Evolutionary conservation across 2,113 vertebrate species (phyloP), one percentile per base, ranked within the genome.

Genomic region (Nycticebus coucang): DNA sequence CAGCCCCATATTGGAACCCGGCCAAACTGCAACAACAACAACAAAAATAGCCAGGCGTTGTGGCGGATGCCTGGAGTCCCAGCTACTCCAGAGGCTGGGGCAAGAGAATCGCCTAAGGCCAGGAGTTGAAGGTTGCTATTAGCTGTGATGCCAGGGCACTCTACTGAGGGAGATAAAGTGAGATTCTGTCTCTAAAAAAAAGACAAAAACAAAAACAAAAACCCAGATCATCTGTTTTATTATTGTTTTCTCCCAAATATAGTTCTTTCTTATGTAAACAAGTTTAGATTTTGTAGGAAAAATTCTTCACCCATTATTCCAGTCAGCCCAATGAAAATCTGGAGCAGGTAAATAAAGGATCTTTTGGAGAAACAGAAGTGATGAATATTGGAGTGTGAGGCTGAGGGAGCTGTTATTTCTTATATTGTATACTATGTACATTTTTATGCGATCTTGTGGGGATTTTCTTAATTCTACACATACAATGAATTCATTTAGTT

Each of bases 241-340:
- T 75, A 21, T 35, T 91, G 11, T 55, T 91, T 94, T 80, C 60
- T 81, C 21, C 53, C 19, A 72, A 50, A 26, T 28, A 57, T 55
- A 94, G 24, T 59, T 96, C 15, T 78, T 87, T 91, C 68, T 92
- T 69, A 50, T 8, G 50, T 62, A 89, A 93, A 72, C 11, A 18
- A 83, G 22, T 64, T 91, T 69, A 59, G 50, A 62, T 78, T 69
- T 81, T 91, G 18, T 91, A 89, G 64, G 28, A 30, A 94, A 55
- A 89, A 71, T 68, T 78, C 55, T 77, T 22, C 4, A 87, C 26
- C 5, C 28, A 26, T 72, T 86, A 59, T 22, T 85, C 53, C 24
- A 90, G 85, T 62, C 50, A 92, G 35, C 19, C 14, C 30, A 88
- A 0, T 60, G 33, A 30, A 90, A 82, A 21, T 86, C 57, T 64